Evolutionary conservation across 2,113 vertebrate species (phyloP), one percentile per base, ranked within the genome.

Genomic region (Pollimyrus isidori): DNA sequence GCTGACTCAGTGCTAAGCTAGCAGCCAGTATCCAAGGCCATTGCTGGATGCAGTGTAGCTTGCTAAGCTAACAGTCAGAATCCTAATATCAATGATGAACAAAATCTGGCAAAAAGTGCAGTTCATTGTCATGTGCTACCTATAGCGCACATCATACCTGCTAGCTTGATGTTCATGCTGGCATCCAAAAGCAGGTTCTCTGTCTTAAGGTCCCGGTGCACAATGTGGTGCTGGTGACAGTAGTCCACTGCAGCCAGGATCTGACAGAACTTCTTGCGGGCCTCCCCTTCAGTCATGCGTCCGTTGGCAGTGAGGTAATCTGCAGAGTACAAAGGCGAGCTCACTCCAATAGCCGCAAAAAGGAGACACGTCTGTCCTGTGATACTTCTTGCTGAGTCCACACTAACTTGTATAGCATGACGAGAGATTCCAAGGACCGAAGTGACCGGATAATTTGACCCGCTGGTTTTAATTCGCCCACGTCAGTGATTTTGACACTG

Each of bases 81-180:
- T 13, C 62, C 3, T 69, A 69, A 30, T 69, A 69, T 69, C 62
- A 69, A 30, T 69, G 62, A 4, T 13, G 26, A 69, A 69, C 62
- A 13, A 69, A 69, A n/a, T 62, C 56, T n/a, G 19, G 56, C 6
- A 58, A 58, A 58, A 0, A 23, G 62, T 69, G 5, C 23, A 19
- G 2, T 53, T 30, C 50, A 39, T 4, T 23, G n/a, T 35, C 46
- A 23, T n/a, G 26, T 9, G 21, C 87, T 30, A 45, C 5, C 4
- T 88, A 1, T 35, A 49, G 26, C 30, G 2, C 56, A 62, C 35
- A 11, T 69, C n/a, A 69, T 86, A 97, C 98, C 98, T 90, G 98
- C 98, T 90, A 99, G 93, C 90, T 99, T 99, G 95, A 99, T 97
- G 89, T 99, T 98, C 98, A 99, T 99, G 93, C 97, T 98, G 83